A percentile compares a stretch with the other conserved stretches of the same genome.
Evolutionary conservation across 23 tunicate species (phyloP).

Genomic region (Phallusia fumigata): DNA sequence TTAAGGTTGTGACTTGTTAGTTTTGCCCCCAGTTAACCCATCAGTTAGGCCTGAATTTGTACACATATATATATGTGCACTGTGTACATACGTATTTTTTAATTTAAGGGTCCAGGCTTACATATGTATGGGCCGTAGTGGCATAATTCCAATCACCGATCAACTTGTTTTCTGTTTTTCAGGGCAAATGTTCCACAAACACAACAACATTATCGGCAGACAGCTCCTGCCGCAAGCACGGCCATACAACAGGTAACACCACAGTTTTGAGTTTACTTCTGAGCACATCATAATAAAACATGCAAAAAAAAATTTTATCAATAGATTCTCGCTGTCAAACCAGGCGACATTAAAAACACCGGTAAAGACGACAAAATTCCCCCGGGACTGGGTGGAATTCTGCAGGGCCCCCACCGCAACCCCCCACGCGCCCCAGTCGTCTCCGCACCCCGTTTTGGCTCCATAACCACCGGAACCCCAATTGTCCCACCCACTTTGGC

Average conservation of each 20-base stretch:
- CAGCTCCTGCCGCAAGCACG: neutral
- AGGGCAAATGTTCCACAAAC: neutral
- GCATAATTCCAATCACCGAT: too few species aligned
- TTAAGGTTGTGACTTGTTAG: too few species aligned
- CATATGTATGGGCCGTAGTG: too few species aligned
- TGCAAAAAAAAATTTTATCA: too few species aligned
- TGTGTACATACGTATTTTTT: too few species aligned
- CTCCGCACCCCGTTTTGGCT: neutral
- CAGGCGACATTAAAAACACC: neutral
- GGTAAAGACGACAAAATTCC: neutral
- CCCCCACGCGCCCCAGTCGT: neutral
- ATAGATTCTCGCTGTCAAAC: slow-evolving; percentile 6
- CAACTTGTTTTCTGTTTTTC: neutral
- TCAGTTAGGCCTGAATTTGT: too few species aligned
- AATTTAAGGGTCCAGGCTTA: too few species aligned
- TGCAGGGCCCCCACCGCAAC: neutral
- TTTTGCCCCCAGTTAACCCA: too few species aligned
- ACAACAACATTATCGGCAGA: neutral
- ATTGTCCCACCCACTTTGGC: neutral
- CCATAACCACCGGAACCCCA: slow-evolving; percentile 21
- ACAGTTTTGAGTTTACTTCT: too few species aligned
- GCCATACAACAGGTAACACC: neutral
- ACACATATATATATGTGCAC: too few species aligned
- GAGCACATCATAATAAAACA: too few species aligned
- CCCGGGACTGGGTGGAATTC: neutral